Conservation (phyloP, 2,888 invertebrate species). For the Orthonevra nobilis region DNA sequence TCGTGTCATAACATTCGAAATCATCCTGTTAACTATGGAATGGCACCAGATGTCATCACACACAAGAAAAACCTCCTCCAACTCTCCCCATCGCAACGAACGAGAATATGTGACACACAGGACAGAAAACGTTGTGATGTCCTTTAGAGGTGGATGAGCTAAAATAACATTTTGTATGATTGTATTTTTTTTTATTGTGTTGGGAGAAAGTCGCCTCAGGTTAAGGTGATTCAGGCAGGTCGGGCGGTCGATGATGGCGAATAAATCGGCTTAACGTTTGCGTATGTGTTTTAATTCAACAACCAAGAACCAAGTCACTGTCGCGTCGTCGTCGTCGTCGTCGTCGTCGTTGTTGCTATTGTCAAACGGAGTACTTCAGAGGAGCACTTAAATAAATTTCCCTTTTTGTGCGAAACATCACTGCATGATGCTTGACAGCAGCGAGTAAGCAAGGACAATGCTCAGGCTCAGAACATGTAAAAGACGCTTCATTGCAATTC, state of each 20-base stretch:
- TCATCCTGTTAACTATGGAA: slow-evolving; percentile 57
- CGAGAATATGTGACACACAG: no score
- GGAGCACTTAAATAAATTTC: slow-evolving; percentile 30
- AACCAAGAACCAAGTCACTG: slow-evolving; percentile 42
- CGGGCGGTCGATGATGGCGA: background rate
- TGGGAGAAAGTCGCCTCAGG: background rate
- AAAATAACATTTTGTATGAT: slow-evolving; percentile 46
- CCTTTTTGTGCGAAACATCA: slow-evolving; percentile 24
- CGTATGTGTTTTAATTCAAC: slow-evolving; percentile 48
- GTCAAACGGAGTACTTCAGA: slow-evolving; percentile 40
- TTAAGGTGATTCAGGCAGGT: background rate
- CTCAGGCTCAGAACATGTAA: slow-evolving; percentile 59
- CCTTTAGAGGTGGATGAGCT: slow-evolving; percentile 28
- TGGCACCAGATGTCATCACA: slow-evolving; percentile 55
- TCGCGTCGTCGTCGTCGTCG: background rate
- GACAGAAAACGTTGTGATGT: slow-evolving; percentile 19
- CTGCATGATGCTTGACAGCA: no score
- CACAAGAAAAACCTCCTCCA: no score
- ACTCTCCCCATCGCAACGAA: slow-evolving; percentile 1
- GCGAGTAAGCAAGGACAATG: slow-evolving; percentile 58
- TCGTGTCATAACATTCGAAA: slow-evolving; percentile 65
- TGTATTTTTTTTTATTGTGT: slow-evolving; percentile 35
- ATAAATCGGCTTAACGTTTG: slow-evolving; percentile 39
- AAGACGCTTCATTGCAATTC: slow-evolving; percentile 54
- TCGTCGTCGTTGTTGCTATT: background rate